phyloP scores from a whole-genome alignment of 2,888 invertebrate species.

The Machimus atricapillus region DNA sequence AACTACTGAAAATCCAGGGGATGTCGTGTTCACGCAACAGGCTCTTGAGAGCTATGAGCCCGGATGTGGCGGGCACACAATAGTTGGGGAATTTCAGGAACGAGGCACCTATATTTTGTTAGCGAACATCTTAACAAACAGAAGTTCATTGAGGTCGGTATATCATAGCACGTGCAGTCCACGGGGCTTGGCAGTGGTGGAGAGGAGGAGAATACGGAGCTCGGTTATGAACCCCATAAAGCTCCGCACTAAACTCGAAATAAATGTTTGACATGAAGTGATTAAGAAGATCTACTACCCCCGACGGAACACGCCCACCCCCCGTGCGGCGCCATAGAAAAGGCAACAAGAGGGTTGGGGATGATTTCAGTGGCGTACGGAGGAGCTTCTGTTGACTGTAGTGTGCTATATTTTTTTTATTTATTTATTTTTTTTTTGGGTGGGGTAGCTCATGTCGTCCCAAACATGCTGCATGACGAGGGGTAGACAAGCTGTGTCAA shows the following conservation, averaged over 20 bases:
- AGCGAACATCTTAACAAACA: neutral
- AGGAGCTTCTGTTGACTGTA: neutral
- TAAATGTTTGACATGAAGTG: slow-evolving; percentile 41
- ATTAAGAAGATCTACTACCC: slow-evolving; percentile 39
- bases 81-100: neutral
- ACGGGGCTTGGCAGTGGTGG: neutral
- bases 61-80: neutral
- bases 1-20: slow-evolving; percentile 8
- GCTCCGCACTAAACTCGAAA: slow-evolving; percentile 34
- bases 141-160: slow-evolving; percentile 1
- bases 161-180: neutral
- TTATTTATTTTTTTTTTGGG: neutral
- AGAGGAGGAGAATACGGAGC: neutral
- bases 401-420: neutral
- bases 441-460: neutral
- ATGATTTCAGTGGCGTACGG: neutral
- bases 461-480: neutral
- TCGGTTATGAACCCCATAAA: slow-evolving; percentile 38
- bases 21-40: slow-evolving; percentile 12
- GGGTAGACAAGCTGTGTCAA: slow-evolving; percentile 19
- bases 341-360: neutral
- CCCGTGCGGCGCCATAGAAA: neutral
- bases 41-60: neutral
- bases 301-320: neutral
- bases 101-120: neutral